phyloP scores from a whole-genome alignment of 2,888 invertebrate genomes.

The Eupithecia subumbrata region DNA sequence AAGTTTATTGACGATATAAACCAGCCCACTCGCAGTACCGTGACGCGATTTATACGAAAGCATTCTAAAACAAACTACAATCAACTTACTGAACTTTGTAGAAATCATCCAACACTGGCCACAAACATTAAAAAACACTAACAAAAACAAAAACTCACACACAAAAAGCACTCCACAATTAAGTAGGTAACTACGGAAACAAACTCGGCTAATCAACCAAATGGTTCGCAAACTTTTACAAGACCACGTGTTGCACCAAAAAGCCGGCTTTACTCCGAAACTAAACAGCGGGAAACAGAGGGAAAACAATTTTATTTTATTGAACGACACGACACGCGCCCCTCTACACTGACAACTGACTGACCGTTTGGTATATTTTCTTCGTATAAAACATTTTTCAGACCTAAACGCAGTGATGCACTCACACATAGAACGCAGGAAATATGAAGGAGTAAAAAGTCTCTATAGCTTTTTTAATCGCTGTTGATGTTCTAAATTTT shows the following conservation, averaged over 20 bases:
- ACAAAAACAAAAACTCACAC: slow-evolving; percentile 51
- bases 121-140: slow-evolving; percentile 50
- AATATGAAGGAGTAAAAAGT: slow-evolving; percentile 49
- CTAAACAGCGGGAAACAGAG: slow-evolving; percentile 43
- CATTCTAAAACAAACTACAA: slow-evolving; percentile 19
- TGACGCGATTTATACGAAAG: not conserved
- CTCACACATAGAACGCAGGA: slow-evolving; percentile 47
- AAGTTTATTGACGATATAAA: not conserved
- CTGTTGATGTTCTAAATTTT: slow-evolving; percentile 57
- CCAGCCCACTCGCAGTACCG: not conserved
- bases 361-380: slow-evolving; percentile 72
- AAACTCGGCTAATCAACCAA: slow-evolving; percentile 63
- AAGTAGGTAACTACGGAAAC: slow-evolving; percentile 50
- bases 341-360: slow-evolving; percentile 77
- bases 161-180: slow-evolving; percentile 52
- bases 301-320: slow-evolving; percentile 65
- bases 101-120: slow-evolving; percentile 53
- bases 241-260: slow-evolving; percentile 71
- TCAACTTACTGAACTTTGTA: slow-evolving; percentile 46
- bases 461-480: slow-evolving; percentile 49
- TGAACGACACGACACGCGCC: slow-evolving; percentile 60
- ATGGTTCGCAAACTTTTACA: slow-evolving; percentile 63
- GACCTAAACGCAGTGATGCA: slow-evolving; percentile 65
- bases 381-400: slow-evolving; percentile 77
- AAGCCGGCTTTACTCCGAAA: slow-evolving; percentile 39